phyloP scores from a whole-genome alignment of 2,888 invertebrate species.

The Dasypogon diadema region DNA sequence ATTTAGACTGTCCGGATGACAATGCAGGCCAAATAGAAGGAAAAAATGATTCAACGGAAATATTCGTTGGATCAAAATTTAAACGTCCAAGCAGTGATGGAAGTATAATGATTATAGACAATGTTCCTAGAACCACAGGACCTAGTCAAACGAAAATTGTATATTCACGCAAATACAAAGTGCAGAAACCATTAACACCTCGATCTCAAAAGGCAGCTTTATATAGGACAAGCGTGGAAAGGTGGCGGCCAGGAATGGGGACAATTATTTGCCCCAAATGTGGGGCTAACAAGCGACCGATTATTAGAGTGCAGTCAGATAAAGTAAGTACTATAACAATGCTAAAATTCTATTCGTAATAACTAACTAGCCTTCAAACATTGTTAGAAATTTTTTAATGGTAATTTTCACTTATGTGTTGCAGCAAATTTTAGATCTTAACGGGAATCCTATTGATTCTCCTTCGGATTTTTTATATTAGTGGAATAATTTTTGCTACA shows the following conservation, averaged over 20 bases:
- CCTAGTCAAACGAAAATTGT: slow-evolving; percentile 4
- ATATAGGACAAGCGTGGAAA: slow-evolving; percentile 64
- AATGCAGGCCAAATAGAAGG: too few species aligned
- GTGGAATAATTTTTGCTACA: too few species aligned
- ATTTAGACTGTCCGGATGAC: too few species aligned
- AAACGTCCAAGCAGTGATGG: not conserved
- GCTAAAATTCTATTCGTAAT: too few species aligned
- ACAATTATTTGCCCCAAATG: slow-evolving; percentile 66
- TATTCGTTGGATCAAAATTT: slow-evolving; percentile 1
- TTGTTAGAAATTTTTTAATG: too few species aligned
- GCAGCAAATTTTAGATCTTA: too few species aligned
- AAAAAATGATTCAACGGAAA: not conserved
- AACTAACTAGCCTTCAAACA: too few species aligned
- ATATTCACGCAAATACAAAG: slow-evolving; percentile 51
- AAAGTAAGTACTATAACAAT: too few species aligned
- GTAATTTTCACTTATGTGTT: too few species aligned
- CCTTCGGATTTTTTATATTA: too few species aligned
- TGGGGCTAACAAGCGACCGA: slow-evolving; percentile 61
- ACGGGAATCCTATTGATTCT: too few species aligned
- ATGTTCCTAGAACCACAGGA: not conserved
- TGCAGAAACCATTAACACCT: slow-evolving; percentile 17
- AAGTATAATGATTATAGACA: not conserved
- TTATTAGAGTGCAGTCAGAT: slow-evolving; percentile 61
- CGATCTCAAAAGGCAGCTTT: slow-evolving; percentile 17
- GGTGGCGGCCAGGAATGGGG: slow-evolving; percentile 64